phyloP scores from a whole-genome alignment of 2,888 invertebrate species.

The Drosophila vallismaia region DNA sequence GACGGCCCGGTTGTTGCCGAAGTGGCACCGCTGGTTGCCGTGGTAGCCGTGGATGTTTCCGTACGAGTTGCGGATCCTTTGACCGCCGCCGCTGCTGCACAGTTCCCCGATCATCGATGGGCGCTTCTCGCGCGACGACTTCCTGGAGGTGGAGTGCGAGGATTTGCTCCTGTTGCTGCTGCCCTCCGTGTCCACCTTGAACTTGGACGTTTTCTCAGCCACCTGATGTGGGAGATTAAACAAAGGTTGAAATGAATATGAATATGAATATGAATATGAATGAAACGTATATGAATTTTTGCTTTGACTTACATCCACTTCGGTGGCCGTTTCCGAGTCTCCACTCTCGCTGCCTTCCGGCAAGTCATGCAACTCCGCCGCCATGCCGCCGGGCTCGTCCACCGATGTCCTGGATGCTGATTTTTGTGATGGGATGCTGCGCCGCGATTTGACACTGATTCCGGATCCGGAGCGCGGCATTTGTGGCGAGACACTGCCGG shows the following conservation, averaged over 20 bases:
- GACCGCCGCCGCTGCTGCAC: conserved; percentile 83
- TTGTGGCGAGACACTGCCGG: conserved; percentile 82
- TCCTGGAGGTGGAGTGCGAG: conserved; percentile 87
- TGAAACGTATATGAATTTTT: too few species aligned
- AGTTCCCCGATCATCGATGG: conserved; percentile 84
- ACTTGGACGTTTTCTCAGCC: conserved; percentile 89
- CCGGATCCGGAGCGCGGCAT: conserved; percentile 85
- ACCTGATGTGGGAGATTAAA: too few species aligned
- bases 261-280: too few species aligned
- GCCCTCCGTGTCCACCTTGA: conserved; percentile 90
- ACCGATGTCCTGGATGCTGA: conserved; percentile 85
- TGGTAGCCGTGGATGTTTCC: conserved; percentile 84
- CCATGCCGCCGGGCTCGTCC: conserved; percentile 84
- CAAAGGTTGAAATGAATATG: too few species aligned
- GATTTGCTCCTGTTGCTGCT: conserved; percentile 86
- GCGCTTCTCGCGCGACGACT: conserved; percentile 87
- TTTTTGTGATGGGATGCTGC: conserved; percentile 85
- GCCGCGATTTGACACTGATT: conserved; percentile 85
- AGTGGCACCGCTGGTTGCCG: conserved; percentile 81
- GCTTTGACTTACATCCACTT: conserved; percentile 87
- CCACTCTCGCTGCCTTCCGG: conserved; percentile 86
- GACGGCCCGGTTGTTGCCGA: conserved; percentile 84
- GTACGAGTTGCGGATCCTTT: conserved; percentile 83
- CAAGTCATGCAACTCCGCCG: conserved; percentile 85
- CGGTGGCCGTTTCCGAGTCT: conserved; percentile 88